These are phyloP conservation scores for Dascyllus trimaculatus DNA, from an alignment of 2,113 vertebrate species.

Conservation along the genomic window DNA sequence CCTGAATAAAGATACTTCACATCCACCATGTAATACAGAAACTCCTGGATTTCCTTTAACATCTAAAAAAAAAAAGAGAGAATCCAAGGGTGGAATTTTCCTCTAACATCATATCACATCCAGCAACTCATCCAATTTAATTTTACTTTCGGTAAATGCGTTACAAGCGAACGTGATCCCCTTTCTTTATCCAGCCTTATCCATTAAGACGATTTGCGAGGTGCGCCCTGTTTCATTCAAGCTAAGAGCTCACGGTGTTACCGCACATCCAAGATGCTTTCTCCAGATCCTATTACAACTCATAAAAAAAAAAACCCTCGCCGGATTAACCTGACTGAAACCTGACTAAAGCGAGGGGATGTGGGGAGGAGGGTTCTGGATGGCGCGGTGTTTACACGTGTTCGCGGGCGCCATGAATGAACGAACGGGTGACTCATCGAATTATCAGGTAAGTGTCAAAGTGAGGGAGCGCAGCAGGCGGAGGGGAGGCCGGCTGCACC, in stretches of 20 bases:
- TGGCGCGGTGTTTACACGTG: constrained; percentile 32
- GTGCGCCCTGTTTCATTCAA: constrained; percentile 38
- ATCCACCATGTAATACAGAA: neutral
- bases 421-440: constrained; percentile 34
- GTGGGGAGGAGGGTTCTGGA: constrained; percentile 14
- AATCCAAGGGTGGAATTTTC: neutral
- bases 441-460: constrained; percentile 49
- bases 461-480: constrained; percentile 21
- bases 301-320: neutral
- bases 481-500: constrained; percentile 14
- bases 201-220: constrained; percentile 61
- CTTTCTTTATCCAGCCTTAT: constrained; percentile 53
- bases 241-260: constrained; percentile 37
- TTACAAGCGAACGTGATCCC: constrained; percentile 36
- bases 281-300: constrained; percentile 59
- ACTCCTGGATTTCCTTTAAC: neutral
- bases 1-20: neutral
- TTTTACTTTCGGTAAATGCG: neutral
- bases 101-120: neutral
- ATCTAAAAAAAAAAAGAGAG: neutral
- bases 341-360: constrained; percentile 20
- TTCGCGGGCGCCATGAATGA: constrained; percentile 21
- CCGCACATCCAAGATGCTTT: constrained; percentile 39
- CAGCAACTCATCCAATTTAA: constrained; percentile 26
- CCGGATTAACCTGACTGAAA: constrained; percentile 61